These are phyloP conservation scores for Archips crataeganus DNA, from an alignment of 2,888 invertebrate genomes.

Conservation along the genomic window DNA sequence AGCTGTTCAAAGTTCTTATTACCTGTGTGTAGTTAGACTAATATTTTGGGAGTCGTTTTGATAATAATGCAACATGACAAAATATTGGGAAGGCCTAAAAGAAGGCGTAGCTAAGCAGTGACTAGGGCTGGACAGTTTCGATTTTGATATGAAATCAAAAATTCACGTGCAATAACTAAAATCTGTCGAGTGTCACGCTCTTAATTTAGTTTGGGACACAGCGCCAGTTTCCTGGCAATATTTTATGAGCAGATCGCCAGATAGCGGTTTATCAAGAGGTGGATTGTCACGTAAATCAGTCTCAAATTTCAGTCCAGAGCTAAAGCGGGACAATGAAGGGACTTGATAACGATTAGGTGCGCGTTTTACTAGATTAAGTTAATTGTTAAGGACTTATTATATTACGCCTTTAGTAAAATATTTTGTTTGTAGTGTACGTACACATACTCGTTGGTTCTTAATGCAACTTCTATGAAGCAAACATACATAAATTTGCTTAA, in stretches of 20 bases:
- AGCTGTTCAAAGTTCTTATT: too few relatives aligned
- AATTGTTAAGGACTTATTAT: neutral
- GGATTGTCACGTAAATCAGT: constrained; percentile 41
- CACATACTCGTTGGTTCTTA: neutral
- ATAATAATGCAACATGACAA: too few relatives aligned
- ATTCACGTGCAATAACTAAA: constrained; percentile 20
- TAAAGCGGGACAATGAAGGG: constrained; percentile 26
- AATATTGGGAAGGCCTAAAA: too few relatives aligned
- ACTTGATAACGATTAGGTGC: constrained; percentile 7
- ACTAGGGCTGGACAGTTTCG: neutral
- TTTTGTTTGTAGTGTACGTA: neutral
- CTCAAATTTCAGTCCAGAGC: constrained; percentile 32
- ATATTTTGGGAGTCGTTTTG: too few relatives aligned
- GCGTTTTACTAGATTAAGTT: neutral
- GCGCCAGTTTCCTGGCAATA: constrained; percentile 29
- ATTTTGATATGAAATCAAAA: neutral
- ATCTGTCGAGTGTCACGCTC: constrained; percentile 10
- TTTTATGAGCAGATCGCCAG: constrained; percentile 35
- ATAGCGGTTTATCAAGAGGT: constrained; percentile 38
- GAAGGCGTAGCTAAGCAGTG: neutral
- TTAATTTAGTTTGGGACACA: constrained; percentile 31
- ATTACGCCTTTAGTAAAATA: neutral
- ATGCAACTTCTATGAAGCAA: too few relatives aligned
- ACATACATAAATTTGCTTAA: too few relatives aligned
- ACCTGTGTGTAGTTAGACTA: too few relatives aligned